These are phyloP conservation scores for Heliconius sara DNA, from an alignment of 2,888 invertebrate genomes.

Conservation along the genomic window DNA sequence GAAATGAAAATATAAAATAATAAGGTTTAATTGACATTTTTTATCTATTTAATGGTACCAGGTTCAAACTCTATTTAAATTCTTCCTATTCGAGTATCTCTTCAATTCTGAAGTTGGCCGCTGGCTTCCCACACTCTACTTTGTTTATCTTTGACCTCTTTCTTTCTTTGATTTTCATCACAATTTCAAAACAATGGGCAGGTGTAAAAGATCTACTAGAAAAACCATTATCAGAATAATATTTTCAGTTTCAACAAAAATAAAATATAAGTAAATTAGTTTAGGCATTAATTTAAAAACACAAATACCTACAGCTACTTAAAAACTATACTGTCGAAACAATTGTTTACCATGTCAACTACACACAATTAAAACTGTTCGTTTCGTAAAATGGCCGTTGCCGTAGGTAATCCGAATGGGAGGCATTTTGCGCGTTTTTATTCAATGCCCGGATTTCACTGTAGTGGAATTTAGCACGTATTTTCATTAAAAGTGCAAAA, in stretches of 20 bases:
- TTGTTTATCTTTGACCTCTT: too few relatives aligned
- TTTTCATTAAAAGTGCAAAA: constrained; percentile 30
- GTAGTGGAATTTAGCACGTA: constrained; percentile 34
- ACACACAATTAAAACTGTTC: constrained; percentile 41
- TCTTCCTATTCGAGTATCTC: too few relatives aligned
- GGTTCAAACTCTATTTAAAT: too few relatives aligned
- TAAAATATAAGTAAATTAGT: background rate
- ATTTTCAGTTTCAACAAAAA: background rate
- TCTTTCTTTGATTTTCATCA: too few relatives aligned
- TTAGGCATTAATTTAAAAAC: background rate
- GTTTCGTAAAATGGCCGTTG: constrained; percentile 38
- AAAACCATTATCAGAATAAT: too few relatives aligned
- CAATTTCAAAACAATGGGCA: too few relatives aligned
- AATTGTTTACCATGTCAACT: constrained; percentile 39
- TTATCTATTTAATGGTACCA: too few relatives aligned
- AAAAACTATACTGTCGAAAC: constrained; percentile 14
- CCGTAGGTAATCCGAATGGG: constrained; percentile 40
- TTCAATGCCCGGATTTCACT: constrained; percentile 34
- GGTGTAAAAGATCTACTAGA: too few relatives aligned
- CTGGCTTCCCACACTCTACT: too few relatives aligned
- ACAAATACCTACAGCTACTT: background rate
- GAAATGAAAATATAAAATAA: too few relatives aligned
- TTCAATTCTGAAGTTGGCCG: too few relatives aligned
- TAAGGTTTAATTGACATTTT: too few relatives aligned
- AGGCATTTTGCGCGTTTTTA: constrained; percentile 39